These are phyloP conservation scores for Orchesellides sinensis DNA, from an alignment of 2,888 invertebrate species.

Conservation along the genomic window DNA sequence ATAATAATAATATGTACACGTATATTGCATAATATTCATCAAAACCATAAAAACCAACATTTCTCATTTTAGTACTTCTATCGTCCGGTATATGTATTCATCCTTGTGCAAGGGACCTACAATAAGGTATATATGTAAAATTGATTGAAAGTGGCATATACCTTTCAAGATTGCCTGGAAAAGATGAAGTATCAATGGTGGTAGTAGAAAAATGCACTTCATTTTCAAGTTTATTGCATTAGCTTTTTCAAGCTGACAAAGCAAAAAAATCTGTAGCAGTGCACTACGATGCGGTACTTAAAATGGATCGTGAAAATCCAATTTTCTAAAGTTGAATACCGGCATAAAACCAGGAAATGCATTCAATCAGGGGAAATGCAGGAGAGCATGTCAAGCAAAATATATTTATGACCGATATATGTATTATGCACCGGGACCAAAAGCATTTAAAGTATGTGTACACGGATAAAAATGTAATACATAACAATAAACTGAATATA, in stretches of 20 bases:
- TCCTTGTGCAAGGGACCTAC: not conserved
- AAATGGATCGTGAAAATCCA: slow-evolving; percentile 59
- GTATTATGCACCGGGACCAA: slow-evolving; percentile 43
- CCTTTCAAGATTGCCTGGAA: not conserved
- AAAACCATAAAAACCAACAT: slow-evolving; percentile 49
- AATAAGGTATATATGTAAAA: slow-evolving; percentile 28
- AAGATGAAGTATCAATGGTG: slow-evolving; percentile 4
- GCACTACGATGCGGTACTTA: slow-evolving; percentile 27
- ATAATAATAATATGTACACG: not conserved
- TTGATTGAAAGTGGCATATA: slow-evolving; percentile 54
- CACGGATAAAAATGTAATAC: not conserved
- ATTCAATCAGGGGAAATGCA: slow-evolving; percentile 41
- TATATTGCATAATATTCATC: slow-evolving; percentile 44
- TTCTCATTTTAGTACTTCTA: slow-evolving; percentile 25
- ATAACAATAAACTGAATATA: not conserved
- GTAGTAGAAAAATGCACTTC: slow-evolving; percentile 38
- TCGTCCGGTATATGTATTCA: not conserved
- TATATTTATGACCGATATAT: slow-evolving; percentile 55
- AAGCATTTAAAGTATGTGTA: slow-evolving; percentile 3
- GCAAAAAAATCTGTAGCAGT: slow-evolving; percentile 39
- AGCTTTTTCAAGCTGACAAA: not conserved
- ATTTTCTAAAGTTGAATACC: slow-evolving; percentile 43
- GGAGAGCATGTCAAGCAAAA: slow-evolving; percentile 40
- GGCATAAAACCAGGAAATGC: slow-evolving; percentile 27
- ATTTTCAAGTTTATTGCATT: slow-evolving; percentile 35